These are phyloP conservation scores for Saxidomus purpurata DNA, from an alignment of 1,140 invertebrate species.

Conservation along the genomic window DNA sequence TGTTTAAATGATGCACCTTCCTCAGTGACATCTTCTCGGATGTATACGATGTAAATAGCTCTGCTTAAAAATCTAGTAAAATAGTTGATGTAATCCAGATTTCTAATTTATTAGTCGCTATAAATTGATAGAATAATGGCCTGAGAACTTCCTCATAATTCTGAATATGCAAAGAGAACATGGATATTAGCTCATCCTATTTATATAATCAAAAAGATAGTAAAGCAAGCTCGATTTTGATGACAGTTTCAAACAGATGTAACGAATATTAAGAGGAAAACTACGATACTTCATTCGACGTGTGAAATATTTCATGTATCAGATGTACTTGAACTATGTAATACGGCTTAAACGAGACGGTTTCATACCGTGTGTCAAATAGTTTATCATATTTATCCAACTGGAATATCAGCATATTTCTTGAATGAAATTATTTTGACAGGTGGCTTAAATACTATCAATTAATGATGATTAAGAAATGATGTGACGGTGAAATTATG, in stretches of 20 bases:
- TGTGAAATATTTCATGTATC: constrained; percentile 20
- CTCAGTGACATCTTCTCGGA: too few relatives aligned
- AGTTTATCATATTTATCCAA: constrained; percentile 13
- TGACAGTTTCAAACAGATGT: too few relatives aligned
- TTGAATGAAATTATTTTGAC: constrained; percentile 3
- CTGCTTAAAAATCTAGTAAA: not conserved
- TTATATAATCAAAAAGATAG: too few relatives aligned
- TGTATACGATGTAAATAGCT: too few relatives aligned
- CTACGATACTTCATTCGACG: not conserved
- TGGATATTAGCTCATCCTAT: too few relatives aligned
- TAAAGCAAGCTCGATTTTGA: too few relatives aligned
- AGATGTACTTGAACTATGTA: not conserved
- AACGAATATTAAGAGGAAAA: not conserved
- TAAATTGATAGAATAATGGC: too few relatives aligned
- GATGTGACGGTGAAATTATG: too few relatives aligned
- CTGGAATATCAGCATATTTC: not conserved
- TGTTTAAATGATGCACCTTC: not conserved
- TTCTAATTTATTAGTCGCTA: too few relatives aligned
- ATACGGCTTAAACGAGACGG: not conserved
- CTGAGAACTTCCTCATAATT: too few relatives aligned
- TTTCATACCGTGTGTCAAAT: not conserved
- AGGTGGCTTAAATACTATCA: constrained; percentile 2
- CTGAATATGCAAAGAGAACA: too few relatives aligned
- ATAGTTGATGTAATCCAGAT: too few relatives aligned
- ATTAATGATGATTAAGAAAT: not conserved